Base-by-base conservation (phyloP, 1,140 invertebrate genomes). In the Aphis gossypii region DNA sequence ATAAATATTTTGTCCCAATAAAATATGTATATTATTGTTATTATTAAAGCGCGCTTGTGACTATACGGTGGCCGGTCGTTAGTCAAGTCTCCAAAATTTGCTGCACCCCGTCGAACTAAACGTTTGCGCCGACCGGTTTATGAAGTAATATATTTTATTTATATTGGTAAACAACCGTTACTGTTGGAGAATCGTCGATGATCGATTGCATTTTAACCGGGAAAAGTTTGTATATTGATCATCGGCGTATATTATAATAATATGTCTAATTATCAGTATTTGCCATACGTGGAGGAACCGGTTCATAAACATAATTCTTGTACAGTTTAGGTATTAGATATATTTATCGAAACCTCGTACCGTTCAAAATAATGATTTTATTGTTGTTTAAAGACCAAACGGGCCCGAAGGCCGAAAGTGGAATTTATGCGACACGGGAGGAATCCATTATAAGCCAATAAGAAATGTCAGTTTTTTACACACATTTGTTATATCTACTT, bases 171-270 rank as follows among this genome's bases (percentile, higher is more conserved):
- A 35, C 41, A 88, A 51, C 48, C 25, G 87, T 38, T n/a, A 76
- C 30, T 54, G 21, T n/a, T 48, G 46, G n/a, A 87, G 30, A 54
- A 51, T 51, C 9, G 35, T 35, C 87, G 87, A 51, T 88, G 87
- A 88, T 88, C 87, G 87, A 88, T 88, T 48, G 87, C n/a, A 48
- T 88, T 88, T 88, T 54, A 88, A 48, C 44, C 86, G n/a, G 23
- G 23, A 30, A 20, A 46, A 30, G 44, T 30, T n/a, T 88, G n/a
- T 30, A 21, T 44, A 18, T 44, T 86, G 41, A 84, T 84, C 84
- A 46, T 46, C 23, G 46, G 41, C 25, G 11, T 86, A 14, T 14
- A 30, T 46, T 18, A 51, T 51, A 44, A 46, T 86, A 86, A 11
- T 88, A 51, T 35, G 86, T 88, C 46, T 88, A 88, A 86, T 86